Conservation (phyloP, 2,888 invertebrate genomes). For the Ctenicera cuprea region DNA sequence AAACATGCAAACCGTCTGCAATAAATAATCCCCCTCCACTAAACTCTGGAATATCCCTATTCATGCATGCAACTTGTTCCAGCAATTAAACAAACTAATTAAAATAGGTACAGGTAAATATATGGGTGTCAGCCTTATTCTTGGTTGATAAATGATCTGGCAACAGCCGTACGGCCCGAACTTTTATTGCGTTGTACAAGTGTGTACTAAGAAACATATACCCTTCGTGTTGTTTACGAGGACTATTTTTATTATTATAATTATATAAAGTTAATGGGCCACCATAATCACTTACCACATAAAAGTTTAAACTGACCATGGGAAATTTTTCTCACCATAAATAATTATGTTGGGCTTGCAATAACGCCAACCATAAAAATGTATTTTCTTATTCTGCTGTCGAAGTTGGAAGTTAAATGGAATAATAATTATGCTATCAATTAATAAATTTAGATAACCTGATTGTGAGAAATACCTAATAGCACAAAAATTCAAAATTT, state of each 20-base stretch:
- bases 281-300: too few species aligned
- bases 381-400: too few species aligned
- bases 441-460: too few species aligned
- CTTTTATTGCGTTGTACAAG: conserved; percentile 11
- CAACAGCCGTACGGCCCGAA: conserved; percentile 1
- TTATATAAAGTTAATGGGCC: too few species aligned
- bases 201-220: background rate
- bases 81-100: conserved; percentile 40
- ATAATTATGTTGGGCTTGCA: too few species aligned
- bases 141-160: conserved; percentile 32
- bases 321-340: too few species aligned
- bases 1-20: conserved; percentile 18
- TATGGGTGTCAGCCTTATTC: conserved; percentile 25
- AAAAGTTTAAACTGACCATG: too few species aligned
- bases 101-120: conserved; percentile 36
- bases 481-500: too few species aligned
- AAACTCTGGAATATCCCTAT: conserved; percentile 27
- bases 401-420: too few species aligned
- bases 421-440: too few species aligned
- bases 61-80: conserved; percentile 35
- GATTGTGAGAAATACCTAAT: too few species aligned
- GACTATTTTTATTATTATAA: background rate
- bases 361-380: too few species aligned
- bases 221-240: background rate
- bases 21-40: conserved; percentile 24